Base-by-base conservation (phyloP, 92 coral and sea anemone genomes). In the Siderastrea radians region DNA sequence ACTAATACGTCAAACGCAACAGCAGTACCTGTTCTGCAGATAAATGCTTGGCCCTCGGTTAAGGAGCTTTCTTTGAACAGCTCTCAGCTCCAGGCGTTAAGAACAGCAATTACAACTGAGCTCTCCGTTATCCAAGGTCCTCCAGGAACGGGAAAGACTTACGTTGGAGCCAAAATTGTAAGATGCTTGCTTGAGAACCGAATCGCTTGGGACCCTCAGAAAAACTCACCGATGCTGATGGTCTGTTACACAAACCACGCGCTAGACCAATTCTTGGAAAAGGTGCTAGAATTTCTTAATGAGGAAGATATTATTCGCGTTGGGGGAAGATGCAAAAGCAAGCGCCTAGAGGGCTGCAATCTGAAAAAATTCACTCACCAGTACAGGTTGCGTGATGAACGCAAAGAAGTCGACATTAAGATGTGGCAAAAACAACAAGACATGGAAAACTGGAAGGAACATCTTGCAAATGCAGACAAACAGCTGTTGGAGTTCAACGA, bases 221-320 rank as follows among this genome's bases (percentile, higher is more conserved):
- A 12, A 1, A 63, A n/a, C 9, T 90, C 96, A n/a, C 94, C 96
- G n/a, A 95, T 95, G 84, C 71, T 95, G 7, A 94, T 95, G 96
- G 98, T 95, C 5, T 95, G 98, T 59, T 95, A 80, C 84, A 95
- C 98, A 58, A 93, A 93, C 65, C 96, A 93, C 59, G 96, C 96
- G 4, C 89, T 93, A 17, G 96, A 93, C 65, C 98, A 95, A 80
- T 95, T 95, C 52, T 90, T 95, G 38, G 98, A 95, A 89, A 94
- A 94, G 14, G 86, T 95, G 65, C 16, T 67, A 51, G 80, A 86
- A n/a, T 93, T 93, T 44, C 75, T 79, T 0, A 73, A 55, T 1
- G 77, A 78, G 3, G 58, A 58, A 50, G 93, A 89, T 2, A 75
- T 95, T 46, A 81, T 93, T 49, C 89, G 98, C 14, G 96, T 95